A percentile compares a stretch with the other conserved stretches of the same genome.
phyloP scores from a whole-genome alignment of 2,888 invertebrate genomes.

The Dynastes grantii region DNA sequence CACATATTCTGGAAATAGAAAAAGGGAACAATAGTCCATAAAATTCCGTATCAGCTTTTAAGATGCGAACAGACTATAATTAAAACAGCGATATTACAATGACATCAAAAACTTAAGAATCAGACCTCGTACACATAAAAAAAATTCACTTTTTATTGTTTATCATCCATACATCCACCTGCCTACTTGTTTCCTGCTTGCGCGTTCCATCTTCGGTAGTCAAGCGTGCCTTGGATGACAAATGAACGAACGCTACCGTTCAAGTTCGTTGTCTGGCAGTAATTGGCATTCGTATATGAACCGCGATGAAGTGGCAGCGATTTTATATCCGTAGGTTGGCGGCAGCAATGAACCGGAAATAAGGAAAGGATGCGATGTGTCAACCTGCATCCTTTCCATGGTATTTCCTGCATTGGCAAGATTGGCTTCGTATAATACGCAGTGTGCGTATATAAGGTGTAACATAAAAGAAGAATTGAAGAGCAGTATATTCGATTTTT shows the following conservation, averaged over 20 bases:
- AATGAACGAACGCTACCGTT: constrained; percentile 25
- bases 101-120: too few relatives aligned
- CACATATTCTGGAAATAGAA: too few relatives aligned
- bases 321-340: constrained; percentile 21
- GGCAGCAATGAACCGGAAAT: constrained; percentile 51
- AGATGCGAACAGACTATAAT: too few relatives aligned
- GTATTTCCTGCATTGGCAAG: constrained; percentile 33
- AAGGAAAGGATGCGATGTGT: constrained; percentile 44
- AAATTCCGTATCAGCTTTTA: too few relatives aligned
- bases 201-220: constrained; percentile 4
- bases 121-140: neutral
- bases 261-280: constrained; percentile 28
- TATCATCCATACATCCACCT: constrained; percentile 38
- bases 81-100: too few relatives aligned
- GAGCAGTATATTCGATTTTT: too few relatives aligned
- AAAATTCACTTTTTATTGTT: constrained; percentile 46
- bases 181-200: constrained; percentile 26
- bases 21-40: too few relatives aligned
- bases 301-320: neutral
- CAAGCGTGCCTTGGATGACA: constrained; percentile 20
- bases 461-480: too few relatives aligned
- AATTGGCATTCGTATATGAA: constrained; percentile 27
- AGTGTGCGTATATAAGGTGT: too few relatives aligned
- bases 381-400: neutral
- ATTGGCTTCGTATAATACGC: too few relatives aligned